Percentiles rank a stretch among this genome's conserved stretches.
phyloP scores from a whole-genome alignment of 1,140 invertebrate species.

The Zaprionus davidi region DNA sequence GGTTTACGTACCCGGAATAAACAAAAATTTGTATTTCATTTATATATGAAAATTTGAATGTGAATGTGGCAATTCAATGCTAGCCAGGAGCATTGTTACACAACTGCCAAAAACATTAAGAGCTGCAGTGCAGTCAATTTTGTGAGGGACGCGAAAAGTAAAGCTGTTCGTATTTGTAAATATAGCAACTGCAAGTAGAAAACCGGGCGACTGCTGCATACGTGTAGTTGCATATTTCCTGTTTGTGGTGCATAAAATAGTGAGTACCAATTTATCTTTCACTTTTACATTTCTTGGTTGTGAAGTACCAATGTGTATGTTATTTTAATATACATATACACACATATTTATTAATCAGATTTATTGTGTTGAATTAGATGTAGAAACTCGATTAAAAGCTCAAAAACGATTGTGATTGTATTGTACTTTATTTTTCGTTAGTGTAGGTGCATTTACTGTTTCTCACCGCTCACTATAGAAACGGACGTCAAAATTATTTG shows the following conservation, averaged over 20 bases:
- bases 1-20: background rate
- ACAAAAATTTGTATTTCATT: background rate
- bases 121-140: constrained; percentile 26
- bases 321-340: background rate
- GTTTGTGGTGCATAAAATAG: constrained; percentile 42
- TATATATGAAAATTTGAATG: background rate
- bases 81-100: constrained; percentile 40
- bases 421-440: no score
- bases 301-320: constrained; percentile 13
- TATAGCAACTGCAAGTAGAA: constrained; percentile 33
- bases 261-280: constrained; percentile 37
- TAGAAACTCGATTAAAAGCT: no score
- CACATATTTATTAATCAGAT: background rate
- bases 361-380: no score
- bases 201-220: constrained; percentile 32
- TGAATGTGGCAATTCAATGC: constrained; percentile 25
- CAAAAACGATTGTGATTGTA: no score
- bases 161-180: constrained; percentile 35
- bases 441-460: no score
- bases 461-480: no score
- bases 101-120: constrained; percentile 36
- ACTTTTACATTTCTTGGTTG: constrained; percentile 26
- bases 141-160: constrained; percentile 11
- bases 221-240: constrained; percentile 36
- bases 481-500: no score